These are phyloP conservation scores for Nipponacmea schrenckii DNA, from an alignment of 2,888 invertebrate genomes.

Conservation along the genomic window DNA sequence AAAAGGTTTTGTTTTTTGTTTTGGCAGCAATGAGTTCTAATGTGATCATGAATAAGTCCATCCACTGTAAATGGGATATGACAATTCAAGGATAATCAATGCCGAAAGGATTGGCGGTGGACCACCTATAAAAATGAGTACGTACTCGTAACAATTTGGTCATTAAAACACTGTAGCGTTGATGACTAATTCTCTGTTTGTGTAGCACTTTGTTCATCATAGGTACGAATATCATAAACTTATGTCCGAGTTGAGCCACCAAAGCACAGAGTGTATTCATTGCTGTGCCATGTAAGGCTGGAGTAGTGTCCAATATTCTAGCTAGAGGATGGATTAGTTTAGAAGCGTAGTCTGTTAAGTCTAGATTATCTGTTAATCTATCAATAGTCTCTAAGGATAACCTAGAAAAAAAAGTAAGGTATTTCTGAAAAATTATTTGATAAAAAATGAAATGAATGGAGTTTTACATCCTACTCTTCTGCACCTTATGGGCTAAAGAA, in stretches of 20 bases:
- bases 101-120: too few species aligned
- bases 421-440: neutral
- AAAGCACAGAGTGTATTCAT: slow-evolving; percentile 92
- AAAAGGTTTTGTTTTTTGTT: too few species aligned
- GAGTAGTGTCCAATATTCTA: slow-evolving; percentile 81
- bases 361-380: slow-evolving; percentile 86
- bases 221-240: slow-evolving; percentile 91
- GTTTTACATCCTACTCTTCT: too few species aligned
- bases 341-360: slow-evolving; percentile 91
- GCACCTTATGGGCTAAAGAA: too few species aligned
- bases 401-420: slow-evolving; percentile 42
- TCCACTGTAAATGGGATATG: too few species aligned
- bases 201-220: slow-evolving; percentile 82
- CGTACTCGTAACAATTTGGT: slow-evolving; percentile 67
- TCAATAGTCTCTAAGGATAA: slow-evolving; percentile 82
- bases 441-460: too few species aligned
- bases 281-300: slow-evolving; percentile 78
- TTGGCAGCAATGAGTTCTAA: too few species aligned
- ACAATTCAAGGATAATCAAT: too few species aligned
- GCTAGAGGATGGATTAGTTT: slow-evolving; percentile 94
- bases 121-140: neutral
- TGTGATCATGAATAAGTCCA: too few species aligned
- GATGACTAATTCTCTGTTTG: slow-evolving; percentile 72
- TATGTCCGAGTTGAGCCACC: slow-evolving; percentile 82
- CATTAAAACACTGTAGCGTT: slow-evolving; percentile 80